Conservation (phyloP, 1,140 invertebrate genomes). For the Solen grandis region DNA sequence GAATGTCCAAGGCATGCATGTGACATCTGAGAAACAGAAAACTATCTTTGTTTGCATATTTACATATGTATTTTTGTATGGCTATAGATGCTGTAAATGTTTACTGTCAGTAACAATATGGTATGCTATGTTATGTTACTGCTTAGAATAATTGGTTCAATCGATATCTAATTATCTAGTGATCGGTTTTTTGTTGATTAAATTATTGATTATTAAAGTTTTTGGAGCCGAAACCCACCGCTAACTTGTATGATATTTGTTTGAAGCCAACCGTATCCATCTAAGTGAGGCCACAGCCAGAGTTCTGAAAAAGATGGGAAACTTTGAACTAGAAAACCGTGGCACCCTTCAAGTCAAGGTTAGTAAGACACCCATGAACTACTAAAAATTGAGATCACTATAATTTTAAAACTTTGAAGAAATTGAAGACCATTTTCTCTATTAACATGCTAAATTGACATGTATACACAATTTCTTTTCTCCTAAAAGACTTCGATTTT, state of each 20-base stretch:
- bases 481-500: no score
- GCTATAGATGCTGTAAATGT: not conserved
- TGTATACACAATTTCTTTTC: not conserved
- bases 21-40: not conserved
- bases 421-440: not conserved
- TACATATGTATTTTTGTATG: no score
- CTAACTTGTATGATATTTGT: not conserved
- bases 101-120: not conserved
- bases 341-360: slow-evolving; percentile 26
- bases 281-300: slow-evolving; percentile 36
- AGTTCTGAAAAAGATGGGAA: slow-evolving; percentile 10
- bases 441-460: not conserved
- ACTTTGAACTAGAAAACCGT: slow-evolving; percentile 1
- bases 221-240: no score
- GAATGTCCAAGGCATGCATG: no score
- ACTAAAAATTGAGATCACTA: not conserved
- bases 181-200: not conserved
- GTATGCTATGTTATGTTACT: not conserved
- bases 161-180: not conserved
- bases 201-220: no score
- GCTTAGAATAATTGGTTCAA: not conserved
- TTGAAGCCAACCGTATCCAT: slow-evolving; percentile 40
- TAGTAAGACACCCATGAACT: not conserved
- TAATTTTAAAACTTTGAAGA: not conserved
- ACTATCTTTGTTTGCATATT: no score